Evolutionary conservation across 2,113 vertebrate genomes (phyloP).

Genomic region (Sterna hirundo): DNA sequence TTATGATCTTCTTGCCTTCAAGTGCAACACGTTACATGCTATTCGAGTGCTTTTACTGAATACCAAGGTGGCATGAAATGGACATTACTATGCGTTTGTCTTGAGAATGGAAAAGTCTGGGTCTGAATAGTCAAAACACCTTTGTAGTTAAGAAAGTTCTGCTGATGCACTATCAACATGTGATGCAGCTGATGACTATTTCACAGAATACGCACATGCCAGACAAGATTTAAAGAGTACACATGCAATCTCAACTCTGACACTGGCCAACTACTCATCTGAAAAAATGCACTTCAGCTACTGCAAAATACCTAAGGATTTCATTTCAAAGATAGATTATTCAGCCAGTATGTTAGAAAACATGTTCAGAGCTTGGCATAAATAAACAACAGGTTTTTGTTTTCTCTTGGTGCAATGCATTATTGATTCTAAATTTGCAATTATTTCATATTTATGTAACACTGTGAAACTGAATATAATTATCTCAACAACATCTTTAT

Average conservation of each 20-base stretch:
- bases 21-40: neutral
- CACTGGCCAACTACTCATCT: neutral
- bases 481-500: neutral
- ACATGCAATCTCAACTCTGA: neutral
- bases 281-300: neutral
- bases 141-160: neutral
- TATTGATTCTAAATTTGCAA: neutral
- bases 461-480: neutral
- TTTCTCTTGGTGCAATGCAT: neutral
- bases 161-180: fast-evolving
- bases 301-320: neutral
- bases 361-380: neutral
- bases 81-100: neutral
- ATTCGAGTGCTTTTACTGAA: neutral
- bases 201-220: neutral
- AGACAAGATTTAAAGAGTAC: neutral
- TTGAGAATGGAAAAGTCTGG: neutral
- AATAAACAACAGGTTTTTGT: neutral
- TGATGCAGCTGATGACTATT: neutral
- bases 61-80: neutral
- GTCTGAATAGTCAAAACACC: neutral
- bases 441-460: neutral
- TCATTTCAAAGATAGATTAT: neutral
- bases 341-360: neutral
- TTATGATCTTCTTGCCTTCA: neutral